Evolutionary conservation across 2,888 invertebrate genomes (phyloP).

Genomic region (Cepaea hortensis): DNA sequence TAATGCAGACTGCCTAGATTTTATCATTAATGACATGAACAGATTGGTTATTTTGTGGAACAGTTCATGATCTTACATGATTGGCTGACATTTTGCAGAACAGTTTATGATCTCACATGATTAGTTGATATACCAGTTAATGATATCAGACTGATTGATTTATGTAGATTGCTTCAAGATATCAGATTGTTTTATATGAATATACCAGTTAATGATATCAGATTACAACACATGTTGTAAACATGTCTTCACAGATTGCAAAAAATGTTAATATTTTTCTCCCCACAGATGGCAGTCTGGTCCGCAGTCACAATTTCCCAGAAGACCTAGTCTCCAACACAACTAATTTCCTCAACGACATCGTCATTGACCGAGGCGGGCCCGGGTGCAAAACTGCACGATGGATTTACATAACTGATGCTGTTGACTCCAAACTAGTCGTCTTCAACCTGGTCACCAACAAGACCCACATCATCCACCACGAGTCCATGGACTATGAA

Average conservation of each 20-base stretch:
- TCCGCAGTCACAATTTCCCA: slow-evolving; percentile 20
- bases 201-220: too few relatives aligned
- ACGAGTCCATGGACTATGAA: slow-evolving; percentile 58
- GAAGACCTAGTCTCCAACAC: slow-evolving; percentile 15
- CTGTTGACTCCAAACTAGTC: slow-evolving; percentile 58
- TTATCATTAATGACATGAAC: too few relatives aligned
- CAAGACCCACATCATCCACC: slow-evolving; percentile 57
- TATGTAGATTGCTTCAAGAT: too few relatives aligned
- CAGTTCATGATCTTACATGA: too few relatives aligned
- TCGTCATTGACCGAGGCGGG: slow-evolving; percentile 57
- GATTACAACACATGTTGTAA: neutral
- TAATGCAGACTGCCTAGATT: too few relatives aligned
- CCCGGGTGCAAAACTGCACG: slow-evolving; percentile 56
- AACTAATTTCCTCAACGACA: slow-evolving; percentile 63
- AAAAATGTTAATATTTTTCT: neutral
- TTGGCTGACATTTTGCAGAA: too few relatives aligned
- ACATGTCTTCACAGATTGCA: neutral
- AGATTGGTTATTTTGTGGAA: too few relatives aligned
- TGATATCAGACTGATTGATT: too few relatives aligned
- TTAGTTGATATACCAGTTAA: too few relatives aligned
- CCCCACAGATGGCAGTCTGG: slow-evolving; percentile 5
- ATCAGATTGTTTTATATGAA: too few relatives aligned
- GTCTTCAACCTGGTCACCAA: slow-evolving; percentile 59
- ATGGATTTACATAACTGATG: slow-evolving; percentile 65
- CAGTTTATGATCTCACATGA: too few relatives aligned